Base-by-base conservation (phyloP, 2,888 invertebrate genomes). In the Lutraria lutraria region DNA sequence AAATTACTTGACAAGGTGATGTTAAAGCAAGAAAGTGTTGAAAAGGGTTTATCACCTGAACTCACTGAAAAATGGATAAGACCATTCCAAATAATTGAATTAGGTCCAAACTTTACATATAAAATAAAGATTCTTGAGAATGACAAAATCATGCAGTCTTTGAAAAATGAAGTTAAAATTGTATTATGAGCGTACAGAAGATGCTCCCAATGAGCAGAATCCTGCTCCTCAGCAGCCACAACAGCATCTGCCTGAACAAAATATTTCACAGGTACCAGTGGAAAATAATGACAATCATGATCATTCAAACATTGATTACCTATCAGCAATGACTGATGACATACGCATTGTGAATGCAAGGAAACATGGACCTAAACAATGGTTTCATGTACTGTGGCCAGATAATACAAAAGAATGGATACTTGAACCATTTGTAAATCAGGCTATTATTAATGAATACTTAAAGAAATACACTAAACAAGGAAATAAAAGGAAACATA, bases 101-200 rank as follows among this genome's bases (percentile, higher is more conserved):
- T 54, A 25, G 79, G 85, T 6, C 60, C 16, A 21, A 15, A 63
- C 21, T 63, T 21, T 63, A 63, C 60, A 63, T 63, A 63, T 19
- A 76, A 76, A 76, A n/a, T n/a, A n/a, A n/a, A n/a, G n/a, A n/a
- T n/a, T n/a, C 54, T 54, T 1, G 43, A 82, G 29, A 80, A 87
- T 54, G 63, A 88, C n/a, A 88, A 90, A 52, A 43, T 80, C 12
- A 21, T 52, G 2, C 60, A 68, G 29, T 54, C 88, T 43, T 52
- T 84, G 0, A 83, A 87, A 29, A 83, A 89, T 88, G 90, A 87
- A 85, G 52, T 54, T 92, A 60, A 92, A 92, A 81, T 81, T 63
- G 16, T 90, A 85, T 84, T 56, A 88, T 72, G 76, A 90, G 21
- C 54, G 81, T 34, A 8, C 19, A 16, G 60, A 76, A 81, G 43